Conservation (phyloP, 53 echinoderm and acorn worm genomes). For the Arbacia lixula region DNA sequence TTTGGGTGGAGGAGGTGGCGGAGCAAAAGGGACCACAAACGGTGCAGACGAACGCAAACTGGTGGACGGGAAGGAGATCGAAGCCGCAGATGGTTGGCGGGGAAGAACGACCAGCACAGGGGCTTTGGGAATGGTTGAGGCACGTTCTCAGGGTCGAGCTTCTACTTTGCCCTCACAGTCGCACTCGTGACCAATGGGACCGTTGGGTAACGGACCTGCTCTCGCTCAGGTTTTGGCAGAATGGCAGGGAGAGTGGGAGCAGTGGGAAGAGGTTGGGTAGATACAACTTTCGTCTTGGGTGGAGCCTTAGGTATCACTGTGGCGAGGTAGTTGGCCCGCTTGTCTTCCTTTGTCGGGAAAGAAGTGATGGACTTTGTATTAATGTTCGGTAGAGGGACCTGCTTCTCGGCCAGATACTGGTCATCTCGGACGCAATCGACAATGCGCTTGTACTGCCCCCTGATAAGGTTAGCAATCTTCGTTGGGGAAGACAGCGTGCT, state of each 20-base stretch:
- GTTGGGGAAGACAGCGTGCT: slow-evolving; percentile 35
- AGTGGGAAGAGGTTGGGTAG: background rate
- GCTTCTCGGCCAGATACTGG: background rate
- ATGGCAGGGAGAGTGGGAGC: background rate
- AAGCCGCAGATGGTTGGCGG: slow-evolving; percentile 3
- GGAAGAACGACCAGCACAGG: slow-evolving; percentile 16
- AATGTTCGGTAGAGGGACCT: slow-evolving; percentile 52
- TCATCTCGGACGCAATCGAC: slow-evolving; percentile 59
- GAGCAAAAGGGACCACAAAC: background rate
- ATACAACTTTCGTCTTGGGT: slow-evolving; percentile 13
- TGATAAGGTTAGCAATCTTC: slow-evolving; percentile 15
- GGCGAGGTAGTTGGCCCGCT: slow-evolving; percentile 51
- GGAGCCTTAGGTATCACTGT: slow-evolving; percentile 46
- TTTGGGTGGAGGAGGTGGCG: slow-evolving; percentile 9
- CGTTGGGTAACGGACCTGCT: slow-evolving; percentile 22
- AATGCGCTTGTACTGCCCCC: slow-evolving; percentile 49
- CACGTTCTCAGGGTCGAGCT: background rate
- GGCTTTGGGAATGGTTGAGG: slow-evolving; percentile 8
- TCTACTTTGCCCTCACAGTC: background rate
- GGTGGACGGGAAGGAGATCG: background rate
- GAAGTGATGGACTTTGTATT: slow-evolving; percentile 47
- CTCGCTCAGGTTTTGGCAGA: slow-evolving; percentile 17
- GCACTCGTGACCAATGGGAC: slow-evolving; percentile 10
- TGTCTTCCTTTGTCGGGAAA: slow-evolving; percentile 30
- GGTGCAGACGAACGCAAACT: background rate